phyloP scores from a whole-genome alignment of 2,888 invertebrate species.

The Patella caerulea region DNA sequence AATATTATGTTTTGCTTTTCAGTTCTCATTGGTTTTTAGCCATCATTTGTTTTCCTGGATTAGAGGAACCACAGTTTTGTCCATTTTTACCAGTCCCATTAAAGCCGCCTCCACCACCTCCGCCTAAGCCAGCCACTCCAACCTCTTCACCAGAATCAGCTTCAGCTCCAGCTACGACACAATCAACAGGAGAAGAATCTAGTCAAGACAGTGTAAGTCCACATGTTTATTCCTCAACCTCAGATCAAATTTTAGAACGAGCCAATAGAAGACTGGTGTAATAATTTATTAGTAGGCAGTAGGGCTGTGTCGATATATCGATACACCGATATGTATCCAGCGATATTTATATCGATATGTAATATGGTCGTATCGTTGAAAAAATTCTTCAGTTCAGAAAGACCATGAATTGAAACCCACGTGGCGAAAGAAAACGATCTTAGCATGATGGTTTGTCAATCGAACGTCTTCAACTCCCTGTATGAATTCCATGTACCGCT shows the following conservation, averaged over 20 bases:
- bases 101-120: conserved; percentile 21
- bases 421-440: too few species aligned
- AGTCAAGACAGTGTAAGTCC: conserved; percentile 24
- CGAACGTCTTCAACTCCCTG: too few species aligned
- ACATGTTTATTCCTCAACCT: neutral
- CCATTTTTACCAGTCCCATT: conserved; percentile 43
- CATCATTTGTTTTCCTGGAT: conserved; percentile 92
- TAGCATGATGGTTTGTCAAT: too few species aligned
- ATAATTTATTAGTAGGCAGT: too few species aligned
- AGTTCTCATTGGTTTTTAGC: conserved; percentile 96
- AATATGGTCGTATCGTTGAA: too few species aligned
- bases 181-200: conserved; percentile 38
- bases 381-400: too few species aligned
- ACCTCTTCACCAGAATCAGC: neutral
- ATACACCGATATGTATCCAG: too few species aligned
- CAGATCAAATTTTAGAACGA: neutral
- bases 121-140: conserved; percentile 1
- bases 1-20: conserved; percentile 42
- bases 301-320: too few species aligned
- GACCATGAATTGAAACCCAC: too few species aligned
- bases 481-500: too few species aligned
- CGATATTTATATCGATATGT: too few species aligned
- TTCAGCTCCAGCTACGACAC: conserved; percentile 27
- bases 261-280: neutral
- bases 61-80: conserved; percentile 43